phyloP scores from a whole-genome alignment of 2,888 invertebrate species.

The Drosophila subsilvestris region DNA sequence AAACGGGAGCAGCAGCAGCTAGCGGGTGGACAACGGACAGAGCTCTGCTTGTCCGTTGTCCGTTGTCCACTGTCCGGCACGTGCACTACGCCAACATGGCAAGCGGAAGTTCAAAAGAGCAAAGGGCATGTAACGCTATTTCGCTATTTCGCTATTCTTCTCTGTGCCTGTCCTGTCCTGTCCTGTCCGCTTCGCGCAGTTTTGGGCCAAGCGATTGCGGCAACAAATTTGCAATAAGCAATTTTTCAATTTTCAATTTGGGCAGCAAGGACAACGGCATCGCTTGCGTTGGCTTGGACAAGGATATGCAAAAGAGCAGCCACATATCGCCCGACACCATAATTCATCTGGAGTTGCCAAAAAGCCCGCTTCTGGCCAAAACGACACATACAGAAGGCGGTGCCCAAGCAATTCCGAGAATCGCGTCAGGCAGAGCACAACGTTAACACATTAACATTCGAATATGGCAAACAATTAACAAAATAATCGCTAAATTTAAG shows the following conservation, averaged over 20 bases:
- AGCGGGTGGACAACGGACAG: slow-evolving; percentile 44
- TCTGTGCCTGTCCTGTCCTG: slow-evolving; percentile 9
- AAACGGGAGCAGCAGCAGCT: slow-evolving; percentile 49
- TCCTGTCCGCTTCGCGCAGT: slow-evolving; percentile 7
- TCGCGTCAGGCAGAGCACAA: background rate
- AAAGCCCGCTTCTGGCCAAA: slow-evolving; percentile 35
- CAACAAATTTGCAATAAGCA: slow-evolving; percentile 78
- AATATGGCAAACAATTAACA: too few species aligned
- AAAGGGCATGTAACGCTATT: slow-evolving; percentile 69
- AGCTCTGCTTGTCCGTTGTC: too few species aligned
- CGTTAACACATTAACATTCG: background rate
- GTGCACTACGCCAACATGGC: slow-evolving; percentile 67
- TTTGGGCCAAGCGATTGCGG: slow-evolving; percentile 71
- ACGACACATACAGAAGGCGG: slow-evolving; percentile 54
- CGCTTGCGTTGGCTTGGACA: slow-evolving; percentile 22
- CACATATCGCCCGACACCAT: slow-evolving; percentile 52
- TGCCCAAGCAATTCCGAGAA: slow-evolving; percentile 2
- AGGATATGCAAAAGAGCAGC: slow-evolving; percentile 63
- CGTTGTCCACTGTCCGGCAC: slow-evolving; percentile 50
- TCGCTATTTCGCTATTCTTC: slow-evolving; percentile 40
- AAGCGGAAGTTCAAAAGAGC: slow-evolving; percentile 72
- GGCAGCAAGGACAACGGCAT: slow-evolving; percentile 58
- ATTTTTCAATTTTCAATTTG: slow-evolving; percentile 79
- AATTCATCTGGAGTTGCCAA: slow-evolving; percentile 57
- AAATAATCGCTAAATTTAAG: too few species aligned